These are phyloP conservation scores for Zaprionus ornatus DNA, from an alignment of 1,140 invertebrate species.

Conservation along the genomic window DNA sequence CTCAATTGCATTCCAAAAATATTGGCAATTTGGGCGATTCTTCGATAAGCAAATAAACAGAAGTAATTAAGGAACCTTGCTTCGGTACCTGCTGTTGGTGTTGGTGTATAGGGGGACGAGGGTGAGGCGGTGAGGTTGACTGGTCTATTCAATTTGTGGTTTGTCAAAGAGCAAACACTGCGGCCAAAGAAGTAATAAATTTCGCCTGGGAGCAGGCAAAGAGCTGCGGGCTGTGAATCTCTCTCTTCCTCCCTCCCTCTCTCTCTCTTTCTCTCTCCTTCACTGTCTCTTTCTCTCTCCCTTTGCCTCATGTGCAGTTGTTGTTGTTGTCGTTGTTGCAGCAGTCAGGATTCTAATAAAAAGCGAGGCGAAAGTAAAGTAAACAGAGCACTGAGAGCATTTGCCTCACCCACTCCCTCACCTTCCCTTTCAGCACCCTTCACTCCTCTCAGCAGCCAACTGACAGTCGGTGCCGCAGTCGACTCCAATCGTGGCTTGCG, in stretches of 20 bases:
- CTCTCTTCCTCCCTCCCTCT: background rate
- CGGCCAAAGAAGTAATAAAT: slow-evolving; percentile 52
- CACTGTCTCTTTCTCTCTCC: background rate
- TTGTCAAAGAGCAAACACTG: slow-evolving; percentile 46
- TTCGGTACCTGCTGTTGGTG: no score
- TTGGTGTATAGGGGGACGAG: no score
- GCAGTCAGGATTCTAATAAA: slow-evolving; percentile 48
- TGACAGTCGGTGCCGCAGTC: background rate
- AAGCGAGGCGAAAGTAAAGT: slow-evolving; percentile 52
- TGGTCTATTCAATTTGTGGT: slow-evolving; percentile 46
- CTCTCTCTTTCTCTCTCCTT: background rate
- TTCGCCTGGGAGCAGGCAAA: slow-evolving; percentile 33
- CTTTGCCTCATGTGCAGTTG: background rate
- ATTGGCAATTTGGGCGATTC: no score
- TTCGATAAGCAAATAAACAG: background rate
- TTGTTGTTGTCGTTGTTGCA: background rate
- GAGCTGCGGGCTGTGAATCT: background rate
- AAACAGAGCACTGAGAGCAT: slow-evolving; percentile 28
- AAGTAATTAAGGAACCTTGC: background rate
- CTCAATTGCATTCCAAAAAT: no score
- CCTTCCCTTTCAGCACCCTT: background rate
- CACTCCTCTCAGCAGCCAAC: background rate
- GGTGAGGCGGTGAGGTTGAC: background rate
- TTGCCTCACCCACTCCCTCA: background rate
- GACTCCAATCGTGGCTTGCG: slow-evolving; percentile 48